Evolutionary conservation across 1,140 invertebrate species (phyloP).

Genomic region (Olivierus martensii): DNA sequence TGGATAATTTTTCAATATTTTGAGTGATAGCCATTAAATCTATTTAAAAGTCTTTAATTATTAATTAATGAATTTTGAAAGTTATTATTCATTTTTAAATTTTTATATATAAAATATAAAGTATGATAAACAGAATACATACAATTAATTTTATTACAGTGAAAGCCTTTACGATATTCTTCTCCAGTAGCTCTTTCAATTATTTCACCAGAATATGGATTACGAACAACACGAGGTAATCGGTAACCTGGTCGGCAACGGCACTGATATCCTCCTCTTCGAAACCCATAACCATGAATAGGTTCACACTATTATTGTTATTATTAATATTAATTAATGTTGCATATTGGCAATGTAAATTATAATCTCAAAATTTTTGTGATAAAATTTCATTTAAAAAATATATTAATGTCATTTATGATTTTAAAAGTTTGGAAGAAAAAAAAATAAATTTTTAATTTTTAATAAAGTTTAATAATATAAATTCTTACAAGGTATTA

Average conservation of each 20-base stretch:
- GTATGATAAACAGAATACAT: conserved; percentile 31
- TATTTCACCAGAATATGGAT: conserved; percentile 84
- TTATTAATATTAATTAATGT: too few species aligned
- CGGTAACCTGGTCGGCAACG: conserved; percentile 78
- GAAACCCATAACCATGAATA: conserved; percentile 85
- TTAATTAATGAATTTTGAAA: too few species aligned
- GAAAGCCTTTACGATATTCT: conserved; percentile 83
- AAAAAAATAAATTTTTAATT: too few species aligned
- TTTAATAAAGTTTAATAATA: too few species aligned
- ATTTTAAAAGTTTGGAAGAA: too few species aligned
- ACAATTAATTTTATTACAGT: conserved; percentile 86
- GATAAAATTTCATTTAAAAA: too few species aligned
- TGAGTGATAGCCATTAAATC: conserved; percentile 23
- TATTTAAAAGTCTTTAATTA: neutral
- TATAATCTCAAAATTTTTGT: too few species aligned
- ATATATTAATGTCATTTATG: too few species aligned
- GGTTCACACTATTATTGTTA: conserved; percentile 98
- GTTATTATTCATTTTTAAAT: too few species aligned
- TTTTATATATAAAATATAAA: too few species aligned
- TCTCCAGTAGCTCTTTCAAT: conserved; percentile 80
- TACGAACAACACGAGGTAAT: conserved; percentile 66
- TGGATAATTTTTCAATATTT: conserved; percentile 18
- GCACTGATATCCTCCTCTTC: conserved; percentile 91
- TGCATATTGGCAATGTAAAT: too few species aligned
- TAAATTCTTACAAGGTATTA: too few species aligned